A percentile compares a stretch with the other conserved stretches of the same genome.
phyloP scores from a whole-genome alignment of 2,888 invertebrate species.

The Suillia variegata region DNA sequence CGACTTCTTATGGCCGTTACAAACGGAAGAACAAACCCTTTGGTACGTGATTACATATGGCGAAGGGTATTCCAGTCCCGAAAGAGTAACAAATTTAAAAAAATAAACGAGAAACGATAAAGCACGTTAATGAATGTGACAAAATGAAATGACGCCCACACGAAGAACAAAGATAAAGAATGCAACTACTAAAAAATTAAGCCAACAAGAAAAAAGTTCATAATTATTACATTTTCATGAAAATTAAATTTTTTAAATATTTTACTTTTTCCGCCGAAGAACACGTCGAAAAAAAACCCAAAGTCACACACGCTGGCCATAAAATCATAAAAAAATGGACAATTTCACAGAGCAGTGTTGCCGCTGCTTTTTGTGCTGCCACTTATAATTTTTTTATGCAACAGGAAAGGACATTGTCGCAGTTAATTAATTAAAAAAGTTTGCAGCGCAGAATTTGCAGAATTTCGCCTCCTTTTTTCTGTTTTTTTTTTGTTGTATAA shows the following conservation, averaged over 20 bases:
- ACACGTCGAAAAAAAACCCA: not conserved
- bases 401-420: not conserved
- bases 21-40: too few species aligned
- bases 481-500: constrained; percentile 4
- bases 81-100: not conserved
- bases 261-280: not conserved
- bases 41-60: too few species aligned
- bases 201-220: not conserved
- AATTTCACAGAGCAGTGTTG: not conserved
- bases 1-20: too few species aligned
- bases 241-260: constrained; percentile 16
- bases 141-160: constrained; percentile 1
- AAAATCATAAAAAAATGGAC: not conserved
- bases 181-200: too few species aligned
- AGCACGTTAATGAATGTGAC: too few species aligned
- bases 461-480: constrained; percentile 15
- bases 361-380: too few species aligned
- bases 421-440: constrained; percentile 37
- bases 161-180: too few species aligned
- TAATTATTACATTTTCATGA: constrained; percentile 12
- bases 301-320: not conserved
- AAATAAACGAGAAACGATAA: constrained; percentile 11
- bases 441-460: constrained; percentile 21
- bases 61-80: not conserved
- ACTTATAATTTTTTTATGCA: not conserved